Evolutionary conservation across 2,113 vertebrate genomes (phyloP).

Genomic region (Sinocyclocheilus rhinocerous): DNA sequence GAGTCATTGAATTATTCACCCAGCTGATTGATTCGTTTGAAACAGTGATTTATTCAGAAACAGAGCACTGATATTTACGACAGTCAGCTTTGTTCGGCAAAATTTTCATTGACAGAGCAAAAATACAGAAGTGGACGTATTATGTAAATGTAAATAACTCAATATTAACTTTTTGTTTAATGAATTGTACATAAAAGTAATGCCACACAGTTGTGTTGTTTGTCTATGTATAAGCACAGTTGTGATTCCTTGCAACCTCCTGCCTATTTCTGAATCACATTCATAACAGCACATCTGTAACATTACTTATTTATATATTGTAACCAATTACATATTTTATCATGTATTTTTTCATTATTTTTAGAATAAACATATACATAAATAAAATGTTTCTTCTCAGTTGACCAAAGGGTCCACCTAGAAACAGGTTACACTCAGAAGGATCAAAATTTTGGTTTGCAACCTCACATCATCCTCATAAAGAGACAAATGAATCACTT

Average conservation of each 20-base stretch:
- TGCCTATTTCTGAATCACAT: not conserved
- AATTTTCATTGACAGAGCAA: not conserved
- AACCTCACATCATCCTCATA: not conserved
- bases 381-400: not conserved
- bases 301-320: not conserved
- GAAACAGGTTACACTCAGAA: not conserved
- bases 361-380: not conserved
- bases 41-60: not conserved
- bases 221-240: not conserved
- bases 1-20: slow-evolving; percentile 5
- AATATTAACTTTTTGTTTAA: not conserved
- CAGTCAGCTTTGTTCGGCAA: not conserved
- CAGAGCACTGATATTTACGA: not conserved
- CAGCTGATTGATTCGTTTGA: not conserved
- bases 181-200: not conserved
- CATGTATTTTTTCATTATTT: not conserved
- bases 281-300: not conserved
- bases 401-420: not conserved
- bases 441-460: not conserved
- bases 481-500: not conserved
- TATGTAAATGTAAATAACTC: not conserved
- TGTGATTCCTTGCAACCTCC: not conserved
- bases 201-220: not conserved
- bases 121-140: not conserved
- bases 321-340: not conserved